Percentiles rank a stretch among this genome's conserved stretches.
Evolutionary conservation across 2,888 invertebrate species (phyloP).

Genomic region (Merodon equestris): DNA sequence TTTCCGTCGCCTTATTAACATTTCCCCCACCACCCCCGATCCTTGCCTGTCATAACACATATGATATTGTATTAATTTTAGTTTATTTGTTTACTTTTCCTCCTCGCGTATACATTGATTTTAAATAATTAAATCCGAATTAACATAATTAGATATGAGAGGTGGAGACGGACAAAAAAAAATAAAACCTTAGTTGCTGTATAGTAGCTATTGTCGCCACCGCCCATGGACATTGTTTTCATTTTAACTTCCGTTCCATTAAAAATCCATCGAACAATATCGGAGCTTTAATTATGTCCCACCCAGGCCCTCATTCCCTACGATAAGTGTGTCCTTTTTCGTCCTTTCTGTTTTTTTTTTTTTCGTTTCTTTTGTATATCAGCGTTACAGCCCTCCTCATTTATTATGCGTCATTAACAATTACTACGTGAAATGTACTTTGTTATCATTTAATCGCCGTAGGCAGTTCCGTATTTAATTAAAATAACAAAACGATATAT

Average conservation of each 20-base stretch:
- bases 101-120: slow-evolving; percentile 50
- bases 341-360: too few species aligned
- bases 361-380: background rate
- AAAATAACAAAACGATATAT: slow-evolving; percentile 52
- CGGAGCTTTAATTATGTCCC: slow-evolving; percentile 56
- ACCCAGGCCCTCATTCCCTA: background rate
- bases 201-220: slow-evolving; percentile 14
- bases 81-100: slow-evolving; percentile 15
- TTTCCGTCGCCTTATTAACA: too few species aligned
- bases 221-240: slow-evolving; percentile 33
- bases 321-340: too few species aligned
- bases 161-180: background rate
- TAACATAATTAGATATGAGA: slow-evolving; percentile 61
- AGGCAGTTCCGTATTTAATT: slow-evolving; percentile 63
- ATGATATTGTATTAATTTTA: too few species aligned
- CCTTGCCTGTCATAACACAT: too few species aligned
- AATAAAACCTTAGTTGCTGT: slow-evolving; percentile 17
- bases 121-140: slow-evolving; percentile 61
- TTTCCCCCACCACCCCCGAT: too few species aligned
- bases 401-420: slow-evolving; percentile 69
- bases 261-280: slow-evolving; percentile 40
- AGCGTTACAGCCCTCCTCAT: slow-evolving; percentile 25
- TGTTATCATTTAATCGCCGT: slow-evolving; percentile 77
- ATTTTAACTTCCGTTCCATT: slow-evolving; percentile 44
- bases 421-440: slow-evolving; percentile 62